These are phyloP conservation scores for Orthonychiurus folsomi DNA, from an alignment of 2,888 invertebrate genomes.

Conservation along the genomic window DNA sequence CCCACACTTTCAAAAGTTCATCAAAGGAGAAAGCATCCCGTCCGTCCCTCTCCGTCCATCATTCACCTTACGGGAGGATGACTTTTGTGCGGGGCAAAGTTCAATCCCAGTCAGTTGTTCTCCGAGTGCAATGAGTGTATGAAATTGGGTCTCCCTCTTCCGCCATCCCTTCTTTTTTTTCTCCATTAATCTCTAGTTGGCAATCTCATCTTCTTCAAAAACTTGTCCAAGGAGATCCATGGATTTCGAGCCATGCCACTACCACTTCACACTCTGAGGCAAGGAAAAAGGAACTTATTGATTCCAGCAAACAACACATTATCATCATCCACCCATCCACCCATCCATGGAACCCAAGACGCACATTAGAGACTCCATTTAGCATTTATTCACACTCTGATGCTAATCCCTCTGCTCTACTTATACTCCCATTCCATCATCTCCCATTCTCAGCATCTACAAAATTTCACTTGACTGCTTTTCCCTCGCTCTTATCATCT, in stretches of 20 bases:
- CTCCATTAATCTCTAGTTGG: constrained; percentile 15
- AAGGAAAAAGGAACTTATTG: neutral
- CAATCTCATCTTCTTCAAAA: constrained; percentile 9
- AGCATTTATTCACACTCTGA: constrained; percentile 24
- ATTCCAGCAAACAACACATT: constrained; percentile 21
- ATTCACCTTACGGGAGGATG: too few relatives aligned
- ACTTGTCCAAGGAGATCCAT: neutral
- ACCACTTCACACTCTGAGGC: neutral
- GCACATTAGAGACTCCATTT: constrained; percentile 24
- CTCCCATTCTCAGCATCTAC: constrained; percentile 3
- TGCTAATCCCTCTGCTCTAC: constrained; percentile 18
- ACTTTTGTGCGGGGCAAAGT: neutral
- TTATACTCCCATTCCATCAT: constrained; percentile 2
- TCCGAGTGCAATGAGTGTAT: constrained; percentile 4
- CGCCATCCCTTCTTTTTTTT: constrained; percentile 7
- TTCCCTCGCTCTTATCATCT: neutral
- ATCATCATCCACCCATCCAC: constrained; percentile 16
- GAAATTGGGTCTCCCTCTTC: constrained; percentile 13
- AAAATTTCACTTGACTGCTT: neutral
- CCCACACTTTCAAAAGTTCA: constrained; percentile 31
- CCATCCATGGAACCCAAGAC: neutral
- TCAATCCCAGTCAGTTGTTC: neutral
- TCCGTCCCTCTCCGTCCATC: too few relatives aligned
- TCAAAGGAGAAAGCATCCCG: constrained; percentile 20
- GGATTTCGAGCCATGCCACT: too few relatives aligned